Conservation (phyloP, 2,888 invertebrate genomes). For the Allolobophora icterica region DNA sequence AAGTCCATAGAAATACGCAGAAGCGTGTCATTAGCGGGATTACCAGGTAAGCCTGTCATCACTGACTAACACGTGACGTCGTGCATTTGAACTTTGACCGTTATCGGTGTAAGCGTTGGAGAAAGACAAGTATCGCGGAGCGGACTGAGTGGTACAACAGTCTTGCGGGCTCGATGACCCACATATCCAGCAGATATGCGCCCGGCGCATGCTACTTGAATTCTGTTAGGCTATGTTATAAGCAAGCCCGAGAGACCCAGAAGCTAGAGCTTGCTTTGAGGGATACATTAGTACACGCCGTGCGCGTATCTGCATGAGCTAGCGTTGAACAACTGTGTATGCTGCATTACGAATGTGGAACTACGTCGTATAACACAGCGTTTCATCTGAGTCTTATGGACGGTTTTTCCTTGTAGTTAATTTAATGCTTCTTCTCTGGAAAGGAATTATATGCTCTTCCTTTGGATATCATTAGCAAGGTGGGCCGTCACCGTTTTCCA, state of each 20-base stretch:
- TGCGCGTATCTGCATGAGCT: constrained; percentile 3
- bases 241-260: neutral
- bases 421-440: neutral
- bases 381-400: neutral
- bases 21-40: neutral
- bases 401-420: neutral
- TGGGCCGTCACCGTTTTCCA: neutral
- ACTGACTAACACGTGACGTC: neutral
- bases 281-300: constrained; percentile 6
- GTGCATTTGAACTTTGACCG: neutral
- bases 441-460: neutral
- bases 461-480: neutral
- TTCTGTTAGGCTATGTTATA: constrained; percentile 1
- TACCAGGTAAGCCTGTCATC: neutral
- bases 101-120: neutral
- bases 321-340: neutral
- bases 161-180: neutral
- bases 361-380: neutral
- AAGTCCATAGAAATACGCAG: neutral
- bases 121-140: neutral
- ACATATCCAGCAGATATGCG: constrained; percentile 5
- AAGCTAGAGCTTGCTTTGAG: neutral
- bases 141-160: neutral
- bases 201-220: neutral
- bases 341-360: neutral